These are phyloP conservation scores for Dicentrarchus labrax DNA, from an alignment of 2,113 vertebrate genomes.

Conservation along the genomic window DNA sequence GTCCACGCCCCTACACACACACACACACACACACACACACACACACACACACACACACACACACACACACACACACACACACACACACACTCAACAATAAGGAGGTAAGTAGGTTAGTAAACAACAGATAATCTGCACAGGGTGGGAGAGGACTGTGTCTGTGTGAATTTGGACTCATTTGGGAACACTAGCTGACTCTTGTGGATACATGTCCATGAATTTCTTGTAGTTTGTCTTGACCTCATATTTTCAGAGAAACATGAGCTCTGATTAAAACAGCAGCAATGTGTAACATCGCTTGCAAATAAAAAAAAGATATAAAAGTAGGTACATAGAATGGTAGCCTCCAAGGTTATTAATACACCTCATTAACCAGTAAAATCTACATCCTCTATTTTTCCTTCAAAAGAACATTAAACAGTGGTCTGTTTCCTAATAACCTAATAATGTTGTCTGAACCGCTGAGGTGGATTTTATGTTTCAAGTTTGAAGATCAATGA, in stretches of 20 bases:
- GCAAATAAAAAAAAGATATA: neutral
- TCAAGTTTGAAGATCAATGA: neutral
- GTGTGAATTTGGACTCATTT: constrained; percentile 19
- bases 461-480: constrained; percentile 2
- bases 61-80: neutral
- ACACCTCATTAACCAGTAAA: constrained; percentile 3
- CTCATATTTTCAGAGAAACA: neutral
- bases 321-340: neutral
- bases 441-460: neutral
- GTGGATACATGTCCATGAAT: neutral
- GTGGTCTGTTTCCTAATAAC: neutral
- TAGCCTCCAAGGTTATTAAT: neutral
- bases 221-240: neutral
- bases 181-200: neutral
- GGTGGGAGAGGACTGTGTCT: constrained; percentile 13
- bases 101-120: constrained; percentile 49
- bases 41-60: neutral
- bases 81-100: constrained; percentile 5
- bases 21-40: neutral
- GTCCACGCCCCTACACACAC: neutral
- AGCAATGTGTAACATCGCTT: neutral
- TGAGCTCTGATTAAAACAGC: neutral
- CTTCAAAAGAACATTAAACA: neutral
- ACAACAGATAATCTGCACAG: constrained; percentile 46
- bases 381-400: neutral